Evolutionary conservation across 2,888 invertebrate genomes (phyloP).

Genomic region (Drosophila lacicola): DNA sequence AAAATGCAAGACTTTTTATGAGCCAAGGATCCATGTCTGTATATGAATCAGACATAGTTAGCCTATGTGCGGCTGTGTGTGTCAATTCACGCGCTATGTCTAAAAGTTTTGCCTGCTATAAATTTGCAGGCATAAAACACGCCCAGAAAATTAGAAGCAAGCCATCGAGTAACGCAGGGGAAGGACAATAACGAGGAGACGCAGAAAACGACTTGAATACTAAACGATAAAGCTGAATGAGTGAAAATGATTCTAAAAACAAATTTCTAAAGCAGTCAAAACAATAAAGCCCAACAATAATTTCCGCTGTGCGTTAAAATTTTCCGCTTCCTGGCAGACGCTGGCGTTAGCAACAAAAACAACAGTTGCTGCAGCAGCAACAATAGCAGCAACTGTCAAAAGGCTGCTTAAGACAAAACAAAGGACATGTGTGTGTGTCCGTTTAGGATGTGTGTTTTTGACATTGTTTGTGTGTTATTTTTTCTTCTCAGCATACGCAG

Average conservation of each 20-base stretch:
- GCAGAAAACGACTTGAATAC: slow-evolving; percentile 25
- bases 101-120: slow-evolving; percentile 52
- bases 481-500: slow-evolving; percentile 32
- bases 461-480: slow-evolving; percentile 38
- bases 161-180: slow-evolving; percentile 28
- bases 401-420: slow-evolving; percentile 67
- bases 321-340: slow-evolving; percentile 68
- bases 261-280: slow-evolving; percentile 76
- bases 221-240: slow-evolving; percentile 51
- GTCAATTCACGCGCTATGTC: slow-evolving; percentile 39
- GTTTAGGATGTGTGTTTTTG: slow-evolving; percentile 31
- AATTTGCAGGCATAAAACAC: slow-evolving; percentile 62
- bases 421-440: slow-evolving; percentile 30
- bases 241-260: slow-evolving; percentile 72
- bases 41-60: slow-evolving; percentile 33
- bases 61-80: not conserved
- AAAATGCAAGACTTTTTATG: no score
- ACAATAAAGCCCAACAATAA: slow-evolving; percentile 78
- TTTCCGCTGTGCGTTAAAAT: slow-evolving; percentile 76
- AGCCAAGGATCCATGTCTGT: no score
- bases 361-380: slow-evolving; percentile 18
- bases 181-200: slow-evolving; percentile 9
- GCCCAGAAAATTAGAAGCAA: slow-evolving; percentile 61
- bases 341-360: slow-evolving; percentile 49
- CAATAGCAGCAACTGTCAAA: slow-evolving; percentile 2